Evolutionary conservation across 2,797 vertebrate species (phyloP).

Genomic region (Synaphobranchus kaupii): DNA sequence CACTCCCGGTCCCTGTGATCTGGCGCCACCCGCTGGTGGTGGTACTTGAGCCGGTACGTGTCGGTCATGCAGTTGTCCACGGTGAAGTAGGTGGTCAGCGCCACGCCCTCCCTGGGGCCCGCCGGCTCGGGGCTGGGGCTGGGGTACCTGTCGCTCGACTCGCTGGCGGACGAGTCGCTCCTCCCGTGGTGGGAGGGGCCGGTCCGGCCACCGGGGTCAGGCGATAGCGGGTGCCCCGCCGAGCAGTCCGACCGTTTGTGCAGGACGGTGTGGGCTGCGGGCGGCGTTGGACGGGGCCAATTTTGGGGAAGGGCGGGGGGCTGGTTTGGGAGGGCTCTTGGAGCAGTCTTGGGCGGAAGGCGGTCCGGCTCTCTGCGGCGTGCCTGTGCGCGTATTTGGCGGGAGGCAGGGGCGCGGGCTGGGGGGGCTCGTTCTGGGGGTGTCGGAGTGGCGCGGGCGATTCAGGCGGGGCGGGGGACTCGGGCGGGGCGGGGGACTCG

Average conservation of each 20-base stretch:
- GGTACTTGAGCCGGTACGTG: slow-evolving; percentile 94
- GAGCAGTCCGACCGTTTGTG: slow-evolving; percentile 54
- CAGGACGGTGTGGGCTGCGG: slow-evolving; percentile 46
- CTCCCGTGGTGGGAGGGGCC: slow-evolving; percentile 68
- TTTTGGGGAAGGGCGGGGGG: slow-evolving; percentile 40
- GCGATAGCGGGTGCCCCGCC: slow-evolving; percentile 62
- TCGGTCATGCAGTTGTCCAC: slow-evolving; percentile 99
- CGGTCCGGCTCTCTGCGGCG: slow-evolving; percentile 57
- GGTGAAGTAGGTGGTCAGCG: slow-evolving; percentile 93
- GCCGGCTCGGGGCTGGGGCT: slow-evolving; percentile 37
- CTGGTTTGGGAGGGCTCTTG: slow-evolving; percentile 67
- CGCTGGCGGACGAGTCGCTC: slow-evolving; percentile 64
- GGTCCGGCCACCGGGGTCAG: slow-evolving; percentile 70
- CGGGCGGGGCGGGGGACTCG: slow-evolving; percentile 52
- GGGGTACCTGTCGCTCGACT: slow-evolving; percentile 62
- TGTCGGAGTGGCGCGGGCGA: slow-evolving; percentile 40
- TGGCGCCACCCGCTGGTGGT: slow-evolving; percentile 85
- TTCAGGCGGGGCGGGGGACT: slow-evolving; percentile 48
- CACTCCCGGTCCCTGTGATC: slow-evolving; percentile 65
- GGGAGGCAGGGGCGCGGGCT: slow-evolving; percentile 74
- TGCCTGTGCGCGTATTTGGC: slow-evolving; percentile 67
- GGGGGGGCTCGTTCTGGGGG: slow-evolving; percentile 44
- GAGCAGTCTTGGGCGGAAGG: slow-evolving; percentile 63
- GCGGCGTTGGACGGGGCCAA: slow-evolving; percentile 45
- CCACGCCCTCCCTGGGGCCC: slow-evolving; percentile 72